Percentiles rank a stretch among this genome's conserved stretches.
phyloP scores from a whole-genome alignment of 2,888 invertebrate species.

The Drosophila nigritarsus region DNA sequence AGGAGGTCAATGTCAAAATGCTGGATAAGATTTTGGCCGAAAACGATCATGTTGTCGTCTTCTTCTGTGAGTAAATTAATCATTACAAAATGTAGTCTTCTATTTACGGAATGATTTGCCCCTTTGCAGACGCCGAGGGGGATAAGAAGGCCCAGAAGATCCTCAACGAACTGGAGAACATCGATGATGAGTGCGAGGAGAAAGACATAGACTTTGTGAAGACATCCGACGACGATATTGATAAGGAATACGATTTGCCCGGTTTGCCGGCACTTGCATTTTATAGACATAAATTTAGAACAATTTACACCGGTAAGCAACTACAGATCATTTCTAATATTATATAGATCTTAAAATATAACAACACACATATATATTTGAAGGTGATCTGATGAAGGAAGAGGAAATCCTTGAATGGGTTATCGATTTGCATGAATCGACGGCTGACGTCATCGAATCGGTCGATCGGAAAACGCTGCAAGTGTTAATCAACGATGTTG shows the following conservation, averaged over 20 bases:
- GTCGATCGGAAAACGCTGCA: slow-evolving; percentile 96
- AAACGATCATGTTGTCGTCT: slow-evolving; percentile 95
- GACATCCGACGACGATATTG: slow-evolving; percentile 94
- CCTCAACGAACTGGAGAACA: slow-evolving; percentile 94
- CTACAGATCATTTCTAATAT: rapidly evolving
- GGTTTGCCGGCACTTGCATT: slow-evolving; percentile 93
- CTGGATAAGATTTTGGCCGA: slow-evolving; percentile 94
- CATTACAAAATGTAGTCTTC: background rate
- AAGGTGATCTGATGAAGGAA: slow-evolving; percentile 95
- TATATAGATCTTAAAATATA: no score
- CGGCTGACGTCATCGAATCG: slow-evolving; percentile 95
- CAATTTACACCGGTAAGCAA: slow-evolving; percentile 89
- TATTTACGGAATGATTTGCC: background rate
- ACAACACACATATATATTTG: background rate
- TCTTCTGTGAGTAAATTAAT: slow-evolving; percentile 91
- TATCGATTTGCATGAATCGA: slow-evolving; percentile 92
- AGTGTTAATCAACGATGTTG: slow-evolving; percentile 94
- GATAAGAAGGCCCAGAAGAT: slow-evolving; percentile 96
- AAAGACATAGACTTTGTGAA: slow-evolving; percentile 96
- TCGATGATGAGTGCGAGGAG: slow-evolving; percentile 96
- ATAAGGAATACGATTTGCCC: slow-evolving; percentile 94
- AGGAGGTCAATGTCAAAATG: slow-evolving; percentile 96
- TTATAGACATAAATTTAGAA: slow-evolving; percentile 94
- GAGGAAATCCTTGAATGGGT: slow-evolving; percentile 96
- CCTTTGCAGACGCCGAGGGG: slow-evolving; percentile 91